These are phyloP conservation scores for Oreochromis mossambicus DNA, from an alignment of 2,797 vertebrate genomes.

Conservation along the genomic window DNA sequence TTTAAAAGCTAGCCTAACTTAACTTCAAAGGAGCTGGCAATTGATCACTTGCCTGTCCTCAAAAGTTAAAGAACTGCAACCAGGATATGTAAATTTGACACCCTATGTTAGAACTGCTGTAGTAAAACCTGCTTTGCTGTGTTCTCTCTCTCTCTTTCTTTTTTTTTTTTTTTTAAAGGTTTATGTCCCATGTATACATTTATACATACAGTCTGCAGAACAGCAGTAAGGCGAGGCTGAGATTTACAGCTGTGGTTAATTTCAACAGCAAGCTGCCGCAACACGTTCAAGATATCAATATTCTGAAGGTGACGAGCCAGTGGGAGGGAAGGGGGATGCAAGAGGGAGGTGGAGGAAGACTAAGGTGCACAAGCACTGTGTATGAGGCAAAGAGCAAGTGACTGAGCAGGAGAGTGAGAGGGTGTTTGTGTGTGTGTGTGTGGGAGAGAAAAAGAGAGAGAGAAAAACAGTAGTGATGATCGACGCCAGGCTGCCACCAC, in stretches of 20 bases:
- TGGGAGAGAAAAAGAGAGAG: conserved; percentile 79
- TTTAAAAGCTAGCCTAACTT: conserved; percentile 25
- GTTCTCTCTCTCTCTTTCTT: not conserved
- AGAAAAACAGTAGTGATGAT: conserved; percentile 92
- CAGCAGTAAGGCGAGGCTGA: conserved; percentile 28
- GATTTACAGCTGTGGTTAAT: conserved; percentile 74
- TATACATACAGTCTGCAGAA: conserved; percentile 16
- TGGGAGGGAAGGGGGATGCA: conserved; percentile 47
- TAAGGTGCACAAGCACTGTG: conserved; percentile 72
- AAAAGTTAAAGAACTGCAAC: conserved; percentile 51
- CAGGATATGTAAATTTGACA: conserved; percentile 43
- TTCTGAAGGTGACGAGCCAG: conserved; percentile 76
- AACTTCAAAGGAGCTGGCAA: conserved; percentile 32
- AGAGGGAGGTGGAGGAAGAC: conserved; percentile 64
- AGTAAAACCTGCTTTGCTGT: conserved; percentile 1
- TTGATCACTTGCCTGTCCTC: conserved; percentile 40
- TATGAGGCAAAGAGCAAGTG: conserved; percentile 80
- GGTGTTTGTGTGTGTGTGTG: conserved; percentile 61
- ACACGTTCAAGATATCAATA: conserved; percentile 80
- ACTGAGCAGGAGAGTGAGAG: conserved; percentile 85
- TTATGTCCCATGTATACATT: conserved; percentile 5
- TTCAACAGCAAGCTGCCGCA: conserved; percentile 73
- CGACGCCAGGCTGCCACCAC: conserved; percentile 98
- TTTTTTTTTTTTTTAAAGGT: not conserved
- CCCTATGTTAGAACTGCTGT: not conserved